Evolutionary conservation across 2,797 vertebrate species (phyloP).

Genomic region (Pelodytes ibericus): DNA sequence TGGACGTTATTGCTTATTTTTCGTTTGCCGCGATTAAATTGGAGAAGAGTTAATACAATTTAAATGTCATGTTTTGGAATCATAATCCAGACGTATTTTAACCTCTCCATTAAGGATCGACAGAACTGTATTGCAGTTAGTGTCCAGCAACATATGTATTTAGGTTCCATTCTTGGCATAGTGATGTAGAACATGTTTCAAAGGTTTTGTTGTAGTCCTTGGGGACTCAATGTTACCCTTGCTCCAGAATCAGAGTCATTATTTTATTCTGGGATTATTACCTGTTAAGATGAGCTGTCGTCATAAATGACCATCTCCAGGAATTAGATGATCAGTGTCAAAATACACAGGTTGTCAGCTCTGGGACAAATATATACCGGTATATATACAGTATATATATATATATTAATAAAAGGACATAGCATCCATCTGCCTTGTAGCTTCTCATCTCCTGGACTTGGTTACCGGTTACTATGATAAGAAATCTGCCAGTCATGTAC

Average conservation of each 20-base stretch:
- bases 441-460: neutral
- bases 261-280: neutral
- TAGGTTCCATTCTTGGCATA: neutral
- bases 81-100: neutral
- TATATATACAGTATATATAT: no score
- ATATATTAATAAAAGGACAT: no score
- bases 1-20: constrained; percentile 6
- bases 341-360: neutral
- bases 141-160: neutral
- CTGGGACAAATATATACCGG: no score
- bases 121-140: neutral
- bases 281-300: neutral
- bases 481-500: neutral
- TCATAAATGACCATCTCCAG: neutral
- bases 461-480: neutral
- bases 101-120: constrained; percentile 3
- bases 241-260: no score
- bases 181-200: neutral
- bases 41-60: constrained; percentile 25
- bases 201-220: no score
- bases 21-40: constrained; percentile 6
- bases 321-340: neutral
- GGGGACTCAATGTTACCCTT: no score
- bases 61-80: constrained; percentile 34
- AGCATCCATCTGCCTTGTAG: neutral